These are phyloP conservation scores for Percopsis transmontana DNA, from an alignment of 2,113 vertebrate species.

Conservation along the genomic window DNA sequence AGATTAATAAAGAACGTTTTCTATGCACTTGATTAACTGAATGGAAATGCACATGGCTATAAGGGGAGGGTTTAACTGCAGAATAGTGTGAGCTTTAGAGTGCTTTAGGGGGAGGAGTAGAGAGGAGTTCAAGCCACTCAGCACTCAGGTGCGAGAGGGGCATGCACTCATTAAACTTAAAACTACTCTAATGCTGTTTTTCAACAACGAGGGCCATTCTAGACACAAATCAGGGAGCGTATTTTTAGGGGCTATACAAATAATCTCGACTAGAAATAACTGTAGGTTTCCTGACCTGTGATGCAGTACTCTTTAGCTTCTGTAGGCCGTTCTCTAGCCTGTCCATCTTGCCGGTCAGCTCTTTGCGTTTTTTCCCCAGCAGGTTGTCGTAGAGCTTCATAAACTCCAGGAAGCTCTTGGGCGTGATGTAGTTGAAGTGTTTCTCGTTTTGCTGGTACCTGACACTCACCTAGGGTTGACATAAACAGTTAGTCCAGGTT, in stretches of 20 bases:
- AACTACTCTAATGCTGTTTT: too few species aligned
- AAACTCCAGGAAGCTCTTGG: constrained; percentile 83
- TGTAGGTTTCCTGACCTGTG: constrained; percentile 39
- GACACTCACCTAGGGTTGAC: constrained; percentile 64
- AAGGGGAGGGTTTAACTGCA: too few species aligned
- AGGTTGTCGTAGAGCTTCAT: constrained; percentile 77
- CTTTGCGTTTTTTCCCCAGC: constrained; percentile 72
- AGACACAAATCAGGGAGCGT: too few species aligned
- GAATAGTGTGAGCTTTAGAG: too few species aligned
- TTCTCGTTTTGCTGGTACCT: constrained; percentile 80
- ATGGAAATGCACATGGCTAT: too few species aligned
- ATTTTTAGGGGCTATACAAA: too few species aligned
- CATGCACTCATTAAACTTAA: too few species aligned
- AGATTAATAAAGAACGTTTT: background rate
- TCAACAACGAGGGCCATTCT: too few species aligned
- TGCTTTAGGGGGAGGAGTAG: too few species aligned
- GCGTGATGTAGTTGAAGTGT: constrained; percentile 82
- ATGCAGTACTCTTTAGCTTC: constrained; percentile 71
- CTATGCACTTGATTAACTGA: background rate
- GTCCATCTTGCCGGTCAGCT: constrained; percentile 77
- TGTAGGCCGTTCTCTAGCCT: constrained; percentile 76
- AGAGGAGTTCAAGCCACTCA: too few species aligned
- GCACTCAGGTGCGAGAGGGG: too few species aligned
- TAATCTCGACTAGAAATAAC: too few species aligned
- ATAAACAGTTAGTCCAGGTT: background rate